These are phyloP conservation scores for Oceanodroma leucorhoa DNA, from an alignment of 2,797 vertebrate species.

Conservation along the genomic window DNA sequence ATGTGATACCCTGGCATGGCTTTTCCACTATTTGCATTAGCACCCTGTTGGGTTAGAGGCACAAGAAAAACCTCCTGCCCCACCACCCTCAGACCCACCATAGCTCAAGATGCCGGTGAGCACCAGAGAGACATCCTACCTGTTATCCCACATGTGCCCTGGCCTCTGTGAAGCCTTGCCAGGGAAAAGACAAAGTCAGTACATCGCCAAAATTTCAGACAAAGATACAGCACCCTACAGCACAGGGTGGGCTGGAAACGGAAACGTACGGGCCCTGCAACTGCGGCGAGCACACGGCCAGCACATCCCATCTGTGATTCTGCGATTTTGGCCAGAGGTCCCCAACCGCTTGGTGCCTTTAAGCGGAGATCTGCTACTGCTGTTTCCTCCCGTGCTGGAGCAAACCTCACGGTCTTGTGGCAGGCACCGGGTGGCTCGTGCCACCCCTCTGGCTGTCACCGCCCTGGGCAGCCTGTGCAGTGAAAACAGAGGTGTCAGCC, in stretches of 20 bases:
- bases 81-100: neutral
- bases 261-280: fast-evolving
- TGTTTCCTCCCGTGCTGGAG: neutral
- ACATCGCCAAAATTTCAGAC: neutral
- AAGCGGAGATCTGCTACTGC: neutral
- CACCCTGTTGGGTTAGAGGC: neutral
- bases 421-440: fast-evolving
- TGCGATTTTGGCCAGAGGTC: neutral
- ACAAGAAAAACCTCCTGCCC: neutral
- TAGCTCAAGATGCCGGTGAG: neutral
- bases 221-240: neutral
- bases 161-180: neutral
- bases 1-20: neutral
- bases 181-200: neutral
- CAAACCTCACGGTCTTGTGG: neutral
- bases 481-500: neutral
- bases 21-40: neutral
- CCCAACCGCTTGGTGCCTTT: neutral
- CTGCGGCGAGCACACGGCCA: fast-evolving
- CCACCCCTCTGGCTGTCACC: neutral
- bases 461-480: neutral
- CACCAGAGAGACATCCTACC: neutral
- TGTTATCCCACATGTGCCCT: neutral
- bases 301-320: neutral
- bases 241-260: neutral